Base-by-base conservation (phyloP, 1,140 invertebrate genomes). In the Helicoverpa armigera region DNA sequence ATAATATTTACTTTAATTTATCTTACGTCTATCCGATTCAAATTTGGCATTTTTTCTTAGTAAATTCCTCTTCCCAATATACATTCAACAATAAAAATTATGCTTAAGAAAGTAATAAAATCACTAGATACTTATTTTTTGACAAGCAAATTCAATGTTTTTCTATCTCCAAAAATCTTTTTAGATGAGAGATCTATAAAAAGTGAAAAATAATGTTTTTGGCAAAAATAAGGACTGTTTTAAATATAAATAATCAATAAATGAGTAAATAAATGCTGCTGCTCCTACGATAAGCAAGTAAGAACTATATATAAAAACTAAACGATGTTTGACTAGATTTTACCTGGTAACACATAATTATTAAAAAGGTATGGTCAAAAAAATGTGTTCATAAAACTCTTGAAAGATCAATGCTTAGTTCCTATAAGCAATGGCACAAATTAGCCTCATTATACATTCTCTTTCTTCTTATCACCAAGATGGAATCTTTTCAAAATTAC, bases 301-400 rank as follows among this genome's bases (percentile, higher is more conserved):
- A 53, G 18, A 53, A 53, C n/a, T 53, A 70, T 70, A 43, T 48
- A 74, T 58, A 74, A 43, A 43, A 50, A 18, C 60, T 60, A 48
- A 48, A 23, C 50, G 9, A 53, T 54, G 50, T 23, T 50, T 76
- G 73, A 76, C 73, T 76, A 76, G 73, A 76, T n/a, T 76, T 76
- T 12, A 35, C 51, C 48, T 43, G 48, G 35, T 14, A 13, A 3
- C 2, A 35, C 65, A 70, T 35, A 69, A n/a, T 5, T 13, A 12
- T 54, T 51, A 56, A 35, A 65, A 43, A 43, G 5, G 5, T 5
- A 9, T 43, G 35, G 35, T 43, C 4, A 43, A 43, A 43, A 23
- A 23, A 23, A 23, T 23, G 0, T 23, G 23, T 23, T 23, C 23
- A 23, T 23, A 23, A 23, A 23, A 23, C 9, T 43, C 35, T 1